Evolutionary conservation across 2,888 invertebrate genomes (phyloP).

Genomic region (Geophilus truncorum): DNA sequence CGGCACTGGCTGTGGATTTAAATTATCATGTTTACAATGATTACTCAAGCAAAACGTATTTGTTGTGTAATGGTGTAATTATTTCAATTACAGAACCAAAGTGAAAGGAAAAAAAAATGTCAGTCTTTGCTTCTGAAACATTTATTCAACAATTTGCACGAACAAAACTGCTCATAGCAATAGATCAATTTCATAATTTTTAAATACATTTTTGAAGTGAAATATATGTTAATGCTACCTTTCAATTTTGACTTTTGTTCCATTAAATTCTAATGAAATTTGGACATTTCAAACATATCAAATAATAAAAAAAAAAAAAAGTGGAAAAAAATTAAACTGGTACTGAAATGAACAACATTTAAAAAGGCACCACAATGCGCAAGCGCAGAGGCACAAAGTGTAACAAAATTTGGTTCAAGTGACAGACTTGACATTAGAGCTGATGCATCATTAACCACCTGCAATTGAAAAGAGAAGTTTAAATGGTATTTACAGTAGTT

Average conservation of each 20-base stretch:
- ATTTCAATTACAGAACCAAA: background rate
- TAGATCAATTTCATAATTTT: no score
- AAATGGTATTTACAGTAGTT: no score
- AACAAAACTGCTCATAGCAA: background rate
- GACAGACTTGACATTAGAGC: conserved; percentile 18
- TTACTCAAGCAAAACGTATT: background rate
- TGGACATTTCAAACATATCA: background rate
- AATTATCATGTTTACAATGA: background rate
- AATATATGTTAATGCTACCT: background rate
- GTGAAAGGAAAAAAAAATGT: background rate
- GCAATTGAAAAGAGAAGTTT: background rate
- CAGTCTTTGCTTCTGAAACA: background rate
- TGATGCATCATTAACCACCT: background rate
- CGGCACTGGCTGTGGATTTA: no score
- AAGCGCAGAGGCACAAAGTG: conserved; percentile 15
- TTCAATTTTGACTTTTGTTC: background rate
- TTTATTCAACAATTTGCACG: conserved; percentile 24
- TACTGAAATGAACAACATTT: background rate
- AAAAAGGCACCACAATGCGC: conserved; percentile 15
- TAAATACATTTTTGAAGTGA: no score
- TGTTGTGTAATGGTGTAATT: background rate
- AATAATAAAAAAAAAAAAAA: background rate
- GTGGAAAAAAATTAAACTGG: no score
- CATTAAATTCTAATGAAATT: background rate
- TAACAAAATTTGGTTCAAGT: background rate